These are phyloP conservation scores for Leptopilina clavipes DNA, from an alignment of 1,140 invertebrate genomes.

Conservation along the genomic window DNA sequence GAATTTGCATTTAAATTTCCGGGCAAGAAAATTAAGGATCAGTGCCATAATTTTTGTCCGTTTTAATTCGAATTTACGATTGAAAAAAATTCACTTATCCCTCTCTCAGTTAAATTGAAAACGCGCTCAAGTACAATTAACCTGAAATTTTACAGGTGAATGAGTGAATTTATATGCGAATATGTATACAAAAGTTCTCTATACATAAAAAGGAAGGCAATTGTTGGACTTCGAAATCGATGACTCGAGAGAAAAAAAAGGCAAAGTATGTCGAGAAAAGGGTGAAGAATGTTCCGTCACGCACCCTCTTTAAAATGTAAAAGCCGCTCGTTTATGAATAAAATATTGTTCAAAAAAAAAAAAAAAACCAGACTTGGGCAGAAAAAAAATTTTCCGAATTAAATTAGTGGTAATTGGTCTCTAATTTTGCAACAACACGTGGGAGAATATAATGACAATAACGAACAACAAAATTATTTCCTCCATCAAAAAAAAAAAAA, in stretches of 20 bases:
- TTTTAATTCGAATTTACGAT: neutral
- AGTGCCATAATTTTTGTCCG: too few species aligned
- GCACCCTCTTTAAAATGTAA: slow-evolving; percentile 29
- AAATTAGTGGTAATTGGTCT: slow-evolving; percentile 15
- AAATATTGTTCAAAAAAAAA: neutral
- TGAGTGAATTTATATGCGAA: slow-evolving; percentile 46
- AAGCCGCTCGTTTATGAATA: slow-evolving; percentile 5
- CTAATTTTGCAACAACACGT: neutral
- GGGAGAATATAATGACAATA: neutral
- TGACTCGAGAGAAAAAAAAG: slow-evolving; percentile 28
- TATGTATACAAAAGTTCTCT: slow-evolving; percentile 16
- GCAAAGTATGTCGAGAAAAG: slow-evolving; percentile 3
- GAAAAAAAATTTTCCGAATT: slow-evolving; percentile 6
- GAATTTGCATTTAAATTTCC: too few species aligned
- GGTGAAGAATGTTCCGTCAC: slow-evolving; percentile 18
- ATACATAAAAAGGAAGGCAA: neutral
- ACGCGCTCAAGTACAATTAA: slow-evolving; percentile 55
- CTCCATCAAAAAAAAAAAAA: too few species aligned
- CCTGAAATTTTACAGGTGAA: slow-evolving; percentile 52
- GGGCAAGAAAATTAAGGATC: too few species aligned
- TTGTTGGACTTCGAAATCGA: slow-evolving; percentile 30
- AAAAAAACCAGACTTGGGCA: neutral
- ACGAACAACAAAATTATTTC: neutral
- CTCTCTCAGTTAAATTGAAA: slow-evolving; percentile 49
- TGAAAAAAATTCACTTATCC: neutral